A percentile compares a stretch with the other conserved stretches of the same genome.
Evolutionary conservation across 2,113 vertebrate genomes (phyloP).

Genomic region (Hyla sarda): DNA sequence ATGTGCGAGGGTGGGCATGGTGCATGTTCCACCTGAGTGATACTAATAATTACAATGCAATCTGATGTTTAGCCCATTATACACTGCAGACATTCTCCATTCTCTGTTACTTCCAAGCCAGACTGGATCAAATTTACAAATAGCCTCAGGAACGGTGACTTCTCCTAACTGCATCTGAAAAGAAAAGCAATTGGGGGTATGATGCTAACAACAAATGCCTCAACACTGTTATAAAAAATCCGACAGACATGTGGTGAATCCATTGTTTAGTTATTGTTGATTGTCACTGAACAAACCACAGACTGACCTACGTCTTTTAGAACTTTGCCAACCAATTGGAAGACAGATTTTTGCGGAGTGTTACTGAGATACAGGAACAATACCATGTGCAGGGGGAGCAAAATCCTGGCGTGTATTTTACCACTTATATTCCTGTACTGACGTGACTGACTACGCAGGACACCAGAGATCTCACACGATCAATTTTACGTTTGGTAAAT

Average conservation of each 20-base stretch:
- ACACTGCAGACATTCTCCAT: neutral
- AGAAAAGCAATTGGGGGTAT: neutral
- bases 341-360: conserved; percentile 22
- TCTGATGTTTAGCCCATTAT: neutral
- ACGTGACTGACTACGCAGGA: conserved; percentile 42
- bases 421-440: conserved; percentile 29
- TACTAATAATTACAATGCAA: neutral
- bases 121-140: conserved; percentile 18
- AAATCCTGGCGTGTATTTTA: conserved; percentile 4
- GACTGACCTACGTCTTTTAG: conserved; percentile 42
- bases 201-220: conserved; percentile 45
- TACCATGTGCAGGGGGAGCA: conserved; percentile 44
- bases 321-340: conserved; percentile 40
- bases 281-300: conserved; percentile 42
- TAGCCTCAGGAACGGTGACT: conserved; percentile 21
- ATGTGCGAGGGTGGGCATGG: neutral
- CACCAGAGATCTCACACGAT: conserved; percentile 54
- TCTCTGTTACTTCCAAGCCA: neutral
- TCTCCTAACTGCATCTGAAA: conserved; percentile 24
- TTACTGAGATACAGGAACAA: conserved; percentile 38
- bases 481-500: conserved; percentile 67
- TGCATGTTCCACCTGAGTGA: neutral
- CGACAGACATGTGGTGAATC: conserved; percentile 32
- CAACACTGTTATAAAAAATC: conserved; percentile 42
- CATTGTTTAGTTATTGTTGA: conserved; percentile 45